Base-by-base conservation (phyloP, 2,797 vertebrate species). In the Tapera naevia region DNA sequence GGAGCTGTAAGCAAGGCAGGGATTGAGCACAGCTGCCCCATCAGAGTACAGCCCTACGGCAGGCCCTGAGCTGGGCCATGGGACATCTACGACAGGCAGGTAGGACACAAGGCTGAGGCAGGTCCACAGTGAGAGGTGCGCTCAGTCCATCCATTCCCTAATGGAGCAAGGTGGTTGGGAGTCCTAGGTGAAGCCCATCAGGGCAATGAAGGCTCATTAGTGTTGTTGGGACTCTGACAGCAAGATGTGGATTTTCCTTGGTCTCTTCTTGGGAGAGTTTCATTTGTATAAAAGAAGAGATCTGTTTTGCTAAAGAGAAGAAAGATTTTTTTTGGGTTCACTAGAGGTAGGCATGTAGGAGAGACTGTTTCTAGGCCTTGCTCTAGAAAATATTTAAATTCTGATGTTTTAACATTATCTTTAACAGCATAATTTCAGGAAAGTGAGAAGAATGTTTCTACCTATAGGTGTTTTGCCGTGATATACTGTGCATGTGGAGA, bases 401-500 rank as follows among this genome's bases (percentile, higher is more conserved):
- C 71, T 50, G 16, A 14, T 82, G 7, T 24, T 60, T 19, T 19
- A 27, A 21, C 80, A 2, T 14, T 58, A 13, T 64, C 16, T 39
- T 58, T 84, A 69, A 13, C 28, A 27, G 13, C 17, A 19, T 45
- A 1, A 21, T 74, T 43, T 61, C 62, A 72, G 19, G 35, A 66
- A 71, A 83, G 17, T 10, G 33, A 72, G 27, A 81, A 24, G 5
- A 50, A 1, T 84, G 3, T 75, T 75, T 79, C 7, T 88, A 2
- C 27, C 4, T 91, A 12, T 41, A 57, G 54, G n/a, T 72, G 18
- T 84, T 72, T 78, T 69, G 21, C 48, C 3, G 2, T 27, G 32
- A 6, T 43, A 14, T 0, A 2, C 37, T 1, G 2, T 69, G 15
- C 2, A 0, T 1, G 12, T 60, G 45, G 23, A 60, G 46, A 50